Evolutionary conservation across 2,113 vertebrate species (phyloP).

Genomic region (Ginglymostoma cirratum): DNA sequence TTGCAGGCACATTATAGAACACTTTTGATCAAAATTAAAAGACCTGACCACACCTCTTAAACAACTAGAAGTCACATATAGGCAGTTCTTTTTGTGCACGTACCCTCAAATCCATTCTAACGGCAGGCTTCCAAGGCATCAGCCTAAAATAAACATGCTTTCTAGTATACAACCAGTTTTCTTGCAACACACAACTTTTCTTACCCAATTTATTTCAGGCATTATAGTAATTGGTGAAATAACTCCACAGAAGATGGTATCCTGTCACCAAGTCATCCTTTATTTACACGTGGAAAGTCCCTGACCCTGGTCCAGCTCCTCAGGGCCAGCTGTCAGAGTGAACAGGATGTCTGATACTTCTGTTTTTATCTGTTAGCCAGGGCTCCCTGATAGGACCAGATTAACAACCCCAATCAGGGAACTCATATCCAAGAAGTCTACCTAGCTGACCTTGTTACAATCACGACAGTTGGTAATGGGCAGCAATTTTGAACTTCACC

Average conservation of each 20-base stretch:
- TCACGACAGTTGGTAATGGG: background rate
- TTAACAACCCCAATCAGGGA: too few species aligned
- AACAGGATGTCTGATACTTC: too few species aligned
- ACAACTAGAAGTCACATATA: background rate
- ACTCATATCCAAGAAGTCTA: too few species aligned
- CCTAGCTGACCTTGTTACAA: too few species aligned
- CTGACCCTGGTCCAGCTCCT: too few species aligned
- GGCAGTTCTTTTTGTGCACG: background rate
- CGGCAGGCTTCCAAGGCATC: background rate
- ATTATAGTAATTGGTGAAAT: too few species aligned
- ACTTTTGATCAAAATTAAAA: background rate
- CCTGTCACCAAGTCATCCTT: too few species aligned
- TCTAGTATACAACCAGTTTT: background rate
- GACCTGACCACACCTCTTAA: background rate
- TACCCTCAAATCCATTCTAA: background rate
- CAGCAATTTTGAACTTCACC: background rate
- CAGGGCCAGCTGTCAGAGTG: too few species aligned
- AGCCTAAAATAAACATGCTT: background rate
- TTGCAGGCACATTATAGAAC: background rate
- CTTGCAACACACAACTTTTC: background rate
- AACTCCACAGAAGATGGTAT: too few species aligned
- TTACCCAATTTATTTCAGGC: background rate
- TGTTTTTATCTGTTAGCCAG: too few species aligned
- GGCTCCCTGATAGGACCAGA: too few species aligned
- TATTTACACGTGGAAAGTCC: too few species aligned